These are phyloP conservation scores for Reticulitermes lucifugus DNA, from an alignment of 2,888 invertebrate species.

Conservation along the genomic window DNA sequence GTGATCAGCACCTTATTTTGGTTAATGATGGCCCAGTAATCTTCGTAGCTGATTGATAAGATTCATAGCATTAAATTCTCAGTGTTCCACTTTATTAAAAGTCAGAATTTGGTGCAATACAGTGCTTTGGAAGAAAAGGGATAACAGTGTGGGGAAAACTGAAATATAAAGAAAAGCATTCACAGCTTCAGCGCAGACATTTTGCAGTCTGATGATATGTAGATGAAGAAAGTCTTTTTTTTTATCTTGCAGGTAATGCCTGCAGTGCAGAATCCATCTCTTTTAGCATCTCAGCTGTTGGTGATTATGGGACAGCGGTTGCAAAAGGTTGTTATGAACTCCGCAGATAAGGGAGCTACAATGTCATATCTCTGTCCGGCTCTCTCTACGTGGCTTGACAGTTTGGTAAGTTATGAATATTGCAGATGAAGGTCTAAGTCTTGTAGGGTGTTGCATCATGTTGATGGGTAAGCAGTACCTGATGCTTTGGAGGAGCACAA, in stretches of 20 bases:
- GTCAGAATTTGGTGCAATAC: too few species aligned
- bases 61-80: too few species aligned
- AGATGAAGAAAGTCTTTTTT: neutral
- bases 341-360: constrained; percentile 72
- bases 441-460: too few species aligned
- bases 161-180: neutral
- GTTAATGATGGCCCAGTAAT: too few species aligned
- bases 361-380: constrained; percentile 83
- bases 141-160: too few species aligned
- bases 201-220: neutral
- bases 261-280: constrained; percentile 75
- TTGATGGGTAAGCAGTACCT: too few species aligned
- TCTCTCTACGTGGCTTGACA: constrained; percentile 80
- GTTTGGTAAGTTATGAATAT: constrained; percentile 46
- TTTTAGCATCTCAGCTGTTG: constrained; percentile 77
- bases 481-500: too few species aligned
- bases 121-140: too few species aligned
- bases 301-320: constrained; percentile 86
- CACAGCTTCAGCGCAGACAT: neutral
- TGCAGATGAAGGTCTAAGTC: too few species aligned
- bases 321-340: constrained; percentile 72
- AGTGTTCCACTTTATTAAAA: too few species aligned
- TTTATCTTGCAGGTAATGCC: constrained; percentile 67
- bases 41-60: too few species aligned
- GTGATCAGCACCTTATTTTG: too few species aligned